phyloP scores from a whole-genome alignment of 1,140 invertebrate genomes.

The Drosophila watanabei region DNA sequence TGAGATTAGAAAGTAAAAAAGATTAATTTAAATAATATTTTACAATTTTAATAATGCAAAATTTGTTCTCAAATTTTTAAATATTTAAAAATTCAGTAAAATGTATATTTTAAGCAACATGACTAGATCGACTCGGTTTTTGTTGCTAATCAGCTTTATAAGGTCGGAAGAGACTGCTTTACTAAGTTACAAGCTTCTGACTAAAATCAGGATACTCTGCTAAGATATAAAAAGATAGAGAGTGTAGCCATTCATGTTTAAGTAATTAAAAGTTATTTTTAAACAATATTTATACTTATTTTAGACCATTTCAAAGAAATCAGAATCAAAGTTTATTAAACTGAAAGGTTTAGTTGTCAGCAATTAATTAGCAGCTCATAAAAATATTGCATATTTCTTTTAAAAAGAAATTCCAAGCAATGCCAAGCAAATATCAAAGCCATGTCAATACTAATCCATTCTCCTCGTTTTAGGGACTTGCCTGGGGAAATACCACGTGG shows the following conservation, averaged over 20 bases:
- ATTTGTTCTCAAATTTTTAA: too few relatives aligned
- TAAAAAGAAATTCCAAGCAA: neutral
- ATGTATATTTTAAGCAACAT: too few relatives aligned
- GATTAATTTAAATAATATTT: too few relatives aligned
- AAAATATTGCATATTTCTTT: neutral
- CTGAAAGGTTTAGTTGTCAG: neutral
- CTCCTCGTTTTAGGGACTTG: neutral
- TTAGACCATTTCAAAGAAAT: neutral
- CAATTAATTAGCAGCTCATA: neutral
- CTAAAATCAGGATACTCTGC: neutral
- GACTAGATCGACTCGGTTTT: too few relatives aligned
- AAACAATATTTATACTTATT: neutral
- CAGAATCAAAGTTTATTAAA: neutral
- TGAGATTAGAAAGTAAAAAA: too few relatives aligned
- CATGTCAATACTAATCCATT: neutral
- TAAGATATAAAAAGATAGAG: neutral
- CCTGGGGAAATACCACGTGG: neutral
- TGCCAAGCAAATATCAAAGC: neutral
- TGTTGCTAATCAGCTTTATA: too few relatives aligned
- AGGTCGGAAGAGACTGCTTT: too few relatives aligned
- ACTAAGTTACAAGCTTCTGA: too few relatives aligned
- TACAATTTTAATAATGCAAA: too few relatives aligned
- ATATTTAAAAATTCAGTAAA: too few relatives aligned
- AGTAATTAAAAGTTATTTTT: conserved; percentile 3
- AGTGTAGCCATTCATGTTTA: neutral